These are phyloP conservation scores for Drosophila paulistorum DNA, from an alignment of 1,140 invertebrate species.

Conservation along the genomic window DNA sequence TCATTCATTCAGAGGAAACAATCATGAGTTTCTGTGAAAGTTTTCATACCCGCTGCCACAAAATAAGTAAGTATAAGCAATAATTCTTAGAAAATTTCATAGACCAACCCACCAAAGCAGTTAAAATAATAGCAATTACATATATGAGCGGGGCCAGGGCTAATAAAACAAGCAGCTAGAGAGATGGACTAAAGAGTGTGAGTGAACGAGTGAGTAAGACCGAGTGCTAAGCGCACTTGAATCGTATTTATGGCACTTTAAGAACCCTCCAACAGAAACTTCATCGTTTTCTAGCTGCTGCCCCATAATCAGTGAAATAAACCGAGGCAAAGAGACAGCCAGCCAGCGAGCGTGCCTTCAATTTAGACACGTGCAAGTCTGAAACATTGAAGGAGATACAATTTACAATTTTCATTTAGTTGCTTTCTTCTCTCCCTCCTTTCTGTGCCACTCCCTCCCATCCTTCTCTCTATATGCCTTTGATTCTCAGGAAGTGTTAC, in stretches of 20 bases:
- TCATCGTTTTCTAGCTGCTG: constrained; percentile 37
- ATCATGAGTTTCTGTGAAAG: constrained; percentile 48
- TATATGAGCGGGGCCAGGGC: constrained; percentile 28
- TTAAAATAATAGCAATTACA: constrained; percentile 75
- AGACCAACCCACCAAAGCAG: constrained; percentile 17
- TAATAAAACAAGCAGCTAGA: constrained; percentile 58
- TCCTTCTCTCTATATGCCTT: neutral
- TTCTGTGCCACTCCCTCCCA: neutral
- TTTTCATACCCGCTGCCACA: constrained; percentile 17
- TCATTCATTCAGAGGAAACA: constrained; percentile 52
- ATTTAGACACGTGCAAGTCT: constrained; percentile 70
- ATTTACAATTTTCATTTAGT: constrained; percentile 60
- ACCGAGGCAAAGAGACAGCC: neutral
- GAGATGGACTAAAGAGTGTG: neutral
- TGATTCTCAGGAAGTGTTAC: constrained; percentile 53
- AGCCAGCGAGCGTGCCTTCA: constrained; percentile 62
- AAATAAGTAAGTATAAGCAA: constrained; percentile 41
- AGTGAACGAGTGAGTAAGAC: neutral
- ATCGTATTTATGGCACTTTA: constrained; percentile 72
- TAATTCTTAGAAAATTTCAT: constrained; percentile 58
- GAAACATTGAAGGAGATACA: constrained; percentile 27
- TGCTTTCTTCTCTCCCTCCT: neutral
- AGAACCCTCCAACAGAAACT: constrained; percentile 48
- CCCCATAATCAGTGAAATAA: constrained; percentile 15
- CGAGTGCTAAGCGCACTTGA: constrained; percentile 40